Base-by-base conservation (phyloP, 2,797 vertebrate genomes). In the Pipistrellus pygmaeus region DNA sequence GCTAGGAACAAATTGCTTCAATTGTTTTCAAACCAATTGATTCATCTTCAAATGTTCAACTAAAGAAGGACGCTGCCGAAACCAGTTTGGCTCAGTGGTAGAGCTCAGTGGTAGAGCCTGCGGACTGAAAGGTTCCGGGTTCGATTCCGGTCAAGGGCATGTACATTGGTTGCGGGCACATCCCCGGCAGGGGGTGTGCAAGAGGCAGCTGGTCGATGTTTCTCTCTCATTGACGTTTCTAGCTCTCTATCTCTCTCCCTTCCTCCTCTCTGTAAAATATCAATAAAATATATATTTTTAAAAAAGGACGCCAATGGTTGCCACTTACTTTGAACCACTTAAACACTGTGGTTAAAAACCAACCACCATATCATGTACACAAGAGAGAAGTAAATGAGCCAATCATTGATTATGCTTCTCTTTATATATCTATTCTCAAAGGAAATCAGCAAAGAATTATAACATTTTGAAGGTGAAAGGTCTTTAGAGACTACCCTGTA, bases 11-110 rank as follows among this genome's bases (percentile, higher is more conserved):
- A 92, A 62, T 46, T 82, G 41, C 53, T 78, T 93, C 83, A 17
- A 23, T 60, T 85, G 72, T 84, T 84, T 90, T 88, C 86, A 96
- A 51, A 73, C 25, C 1, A 5, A 85, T 15, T 91, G 86, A 95
- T 95, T 32, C 81, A 82, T 92, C 94, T 81, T 80, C 75, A 80
- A 94, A 71, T 18, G n/a, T 14, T 60, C 53, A 46, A 11, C 64
- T 64, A 62, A 83, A 41, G 38, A 41, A 38, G 4, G 35, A 38
- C 35, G 35, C 35, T 38, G 35, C 35, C 35, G 35, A 38, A 38
- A 38, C 35, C 4, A 4, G 35, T 38, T 38, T 38, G 35, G 35
- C 35, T 38, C 35, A 38, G 35, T 38, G 35, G 35, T 38, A 38
- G 35, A 38, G 35, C 35, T 38, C 35, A 38, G 35, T 38, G 35